Evolutionary conservation across 1,140 invertebrate genomes (phyloP).

Genomic region (Lordiphosa clarofinis): DNA sequence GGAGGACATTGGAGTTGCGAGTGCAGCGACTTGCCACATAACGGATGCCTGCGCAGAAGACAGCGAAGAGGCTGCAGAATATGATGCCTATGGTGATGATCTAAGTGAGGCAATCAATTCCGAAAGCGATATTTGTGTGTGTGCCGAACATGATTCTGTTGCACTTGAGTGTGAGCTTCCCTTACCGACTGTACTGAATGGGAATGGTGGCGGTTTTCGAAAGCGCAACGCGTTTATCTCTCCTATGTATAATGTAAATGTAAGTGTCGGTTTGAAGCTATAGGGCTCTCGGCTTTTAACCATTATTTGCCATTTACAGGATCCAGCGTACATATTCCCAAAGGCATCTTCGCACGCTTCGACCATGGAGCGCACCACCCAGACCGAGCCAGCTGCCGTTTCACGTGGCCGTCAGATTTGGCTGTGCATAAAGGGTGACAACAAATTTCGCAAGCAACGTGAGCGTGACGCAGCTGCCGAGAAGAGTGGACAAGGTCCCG

Average conservation of each 20-base stretch:
- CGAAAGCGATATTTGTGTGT: slow-evolving; percentile 48
- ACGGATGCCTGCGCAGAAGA: slow-evolving; percentile 23
- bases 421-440: slow-evolving; percentile 89
- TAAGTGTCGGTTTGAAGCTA: slow-evolving; percentile 51
- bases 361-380: slow-evolving; percentile 89
- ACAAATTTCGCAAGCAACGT: slow-evolving; percentile 87
- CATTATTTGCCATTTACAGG: slow-evolving; percentile 52
- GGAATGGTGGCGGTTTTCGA: slow-evolving; percentile 48
- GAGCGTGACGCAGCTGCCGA: slow-evolving; percentile 86
- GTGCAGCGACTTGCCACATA: slow-evolving; percentile 5
- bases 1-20: slow-evolving; percentile 82
- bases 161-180: slow-evolving; percentile 39
- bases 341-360: slow-evolving; percentile 61
- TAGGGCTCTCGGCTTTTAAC: background rate
- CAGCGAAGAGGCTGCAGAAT: slow-evolving; percentile 25
- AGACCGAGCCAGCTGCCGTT: slow-evolving; percentile 86
- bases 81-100: slow-evolving; percentile 36
- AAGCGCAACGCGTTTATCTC: slow-evolving; percentile 82
- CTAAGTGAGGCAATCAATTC: slow-evolving; percentile 53
- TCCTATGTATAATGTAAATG: slow-evolving; percentile 82
- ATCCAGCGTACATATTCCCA: slow-evolving; percentile 78
- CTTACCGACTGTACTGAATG: slow-evolving; percentile 31
- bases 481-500: slow-evolving; percentile 48
- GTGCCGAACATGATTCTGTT: slow-evolving; percentile 39
- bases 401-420: slow-evolving; percentile 89